These are phyloP conservation scores for Cyanoderma ruficeps DNA, from an alignment of 2,113 vertebrate species.

Conservation along the genomic window DNA sequence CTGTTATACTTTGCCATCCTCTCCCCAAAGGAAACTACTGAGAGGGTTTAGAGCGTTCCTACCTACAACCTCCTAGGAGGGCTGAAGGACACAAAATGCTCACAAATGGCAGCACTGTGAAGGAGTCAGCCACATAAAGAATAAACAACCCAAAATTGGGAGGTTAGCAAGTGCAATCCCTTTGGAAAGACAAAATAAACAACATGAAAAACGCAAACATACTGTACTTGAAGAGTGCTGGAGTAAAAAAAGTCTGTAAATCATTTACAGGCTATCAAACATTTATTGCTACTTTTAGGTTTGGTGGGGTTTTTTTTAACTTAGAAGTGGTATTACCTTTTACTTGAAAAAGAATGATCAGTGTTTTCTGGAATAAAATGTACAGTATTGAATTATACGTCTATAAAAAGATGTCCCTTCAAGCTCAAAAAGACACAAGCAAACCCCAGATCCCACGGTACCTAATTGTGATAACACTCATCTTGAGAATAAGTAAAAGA, in stretches of 20 bases:
- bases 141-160: background rate
- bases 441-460: background rate
- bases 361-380: background rate
- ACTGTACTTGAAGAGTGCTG: background rate
- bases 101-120: background rate
- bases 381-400: background rate
- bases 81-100: background rate
- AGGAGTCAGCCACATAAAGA: slow-evolving; percentile 20
- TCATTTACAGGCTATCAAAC: background rate
- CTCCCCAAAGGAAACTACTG: slow-evolving; percentile 30
- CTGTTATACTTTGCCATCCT: slow-evolving; percentile 10
- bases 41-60: slow-evolving; percentile 17
- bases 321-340: background rate
- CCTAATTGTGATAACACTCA: background rate
- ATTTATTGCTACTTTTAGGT: background rate
- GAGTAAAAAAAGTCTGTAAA: slow-evolving; percentile 14
- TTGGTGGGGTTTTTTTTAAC: background rate
- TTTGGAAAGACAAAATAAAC: slow-evolving; percentile 20
- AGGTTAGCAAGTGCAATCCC: slow-evolving; percentile 37
- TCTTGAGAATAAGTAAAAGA: background rate
- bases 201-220: background rate
- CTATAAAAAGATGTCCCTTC: background rate
- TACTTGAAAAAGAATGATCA: background rate
- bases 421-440: background rate
- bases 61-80: slow-evolving; percentile 11